Evolutionary conservation across 1,140 invertebrate species (phyloP).

Genomic region (Linepithema humile): DNA sequence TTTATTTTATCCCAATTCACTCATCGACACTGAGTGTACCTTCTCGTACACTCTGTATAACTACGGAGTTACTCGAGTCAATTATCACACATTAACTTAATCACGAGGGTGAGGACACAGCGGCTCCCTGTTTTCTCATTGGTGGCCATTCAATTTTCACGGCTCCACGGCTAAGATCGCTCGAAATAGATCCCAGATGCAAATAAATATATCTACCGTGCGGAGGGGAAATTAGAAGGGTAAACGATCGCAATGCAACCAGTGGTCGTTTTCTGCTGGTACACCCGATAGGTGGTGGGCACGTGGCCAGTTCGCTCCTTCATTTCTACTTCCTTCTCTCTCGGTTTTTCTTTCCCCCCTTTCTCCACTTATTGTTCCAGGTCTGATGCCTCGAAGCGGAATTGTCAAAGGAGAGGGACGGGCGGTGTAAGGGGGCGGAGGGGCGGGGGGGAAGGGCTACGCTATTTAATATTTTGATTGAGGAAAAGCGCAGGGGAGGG

Average conservation of each 20-base stretch:
- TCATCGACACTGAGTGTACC: not conserved
- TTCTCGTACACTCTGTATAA: not conserved
- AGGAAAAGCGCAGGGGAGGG: slow-evolving; percentile 20
- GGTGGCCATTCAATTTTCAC: slow-evolving; percentile 39
- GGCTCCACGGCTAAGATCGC: not conserved
- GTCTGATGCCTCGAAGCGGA: slow-evolving; percentile 26
- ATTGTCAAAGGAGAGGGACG: slow-evolving; percentile 28
- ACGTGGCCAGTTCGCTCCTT: slow-evolving; percentile 71
- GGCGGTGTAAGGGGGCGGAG: too few species aligned
- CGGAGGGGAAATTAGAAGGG: not conserved
- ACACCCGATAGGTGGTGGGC: slow-evolving; percentile 73
- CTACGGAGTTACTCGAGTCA: not conserved
- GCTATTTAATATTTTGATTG: slow-evolving; percentile 79
- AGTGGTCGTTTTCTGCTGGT: slow-evolving; percentile 62
- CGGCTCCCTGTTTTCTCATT: slow-evolving; percentile 11
- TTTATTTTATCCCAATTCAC: too few species aligned
- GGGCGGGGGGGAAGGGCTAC: too few species aligned
- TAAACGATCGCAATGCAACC: slow-evolving; percentile 50
- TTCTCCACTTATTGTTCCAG: slow-evolving; percentile 45
- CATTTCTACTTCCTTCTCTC: slow-evolving; percentile 30
- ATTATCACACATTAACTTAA: slow-evolving; percentile 5
- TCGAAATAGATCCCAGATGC: slow-evolving; percentile 30
- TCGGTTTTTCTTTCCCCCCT: not conserved
- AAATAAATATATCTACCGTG: slow-evolving; percentile 22
- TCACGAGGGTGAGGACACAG: not conserved